Base-by-base conservation (phyloP, 2,113 vertebrate species). In the Sturnira hondurensis region DNA sequence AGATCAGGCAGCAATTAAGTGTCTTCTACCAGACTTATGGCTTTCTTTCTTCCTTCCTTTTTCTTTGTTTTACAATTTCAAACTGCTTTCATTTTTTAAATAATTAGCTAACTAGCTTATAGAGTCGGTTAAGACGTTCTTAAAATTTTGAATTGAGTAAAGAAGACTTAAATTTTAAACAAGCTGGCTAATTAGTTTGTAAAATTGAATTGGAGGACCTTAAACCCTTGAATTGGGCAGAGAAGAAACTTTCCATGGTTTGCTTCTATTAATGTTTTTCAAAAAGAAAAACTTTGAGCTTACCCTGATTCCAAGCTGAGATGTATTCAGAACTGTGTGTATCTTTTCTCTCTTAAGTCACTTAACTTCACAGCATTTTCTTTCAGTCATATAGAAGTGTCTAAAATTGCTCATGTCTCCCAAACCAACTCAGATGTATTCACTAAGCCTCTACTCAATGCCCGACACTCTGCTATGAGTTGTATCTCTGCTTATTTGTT, bases 41-140 rank as follows among this genome's bases (percentile, higher is more conserved):
- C 19, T 85, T 50, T 0, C 17, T 71, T 76, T 22, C 63, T 50
- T 52, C 20, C 54, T 56, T 36, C 38, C 45, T n/a, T 31, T 19
- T 22, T 45, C 41, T 45, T n/a, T 77, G 36, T 38, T 85, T 89
- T 63, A 61, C 13, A 76, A n/a, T 45, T 94, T 96, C 70, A 90
- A 86, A 80, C 20, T 65, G 33, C 63, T 93, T 89, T 94, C 24
- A 77, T 85, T 93, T 87, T 78, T n/a, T 24, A 88, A 96, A 84
- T 80, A 89, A 52, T 85, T 82, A 41, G 5, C 81, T 80, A 82
- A 82, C 43, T 90, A 26, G 8, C 41, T 86, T 84, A 70, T 56
- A 94, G 80, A 90, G 56, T 61, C 76, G 19, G 58, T 65, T 85
- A 70, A 89, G 24, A 82, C 7, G 28, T 68, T 15, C 41, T 84